phyloP scores from a whole-genome alignment of 35 echinoderm and acorn worm species.

The Nesometra sesokonis region DNA sequence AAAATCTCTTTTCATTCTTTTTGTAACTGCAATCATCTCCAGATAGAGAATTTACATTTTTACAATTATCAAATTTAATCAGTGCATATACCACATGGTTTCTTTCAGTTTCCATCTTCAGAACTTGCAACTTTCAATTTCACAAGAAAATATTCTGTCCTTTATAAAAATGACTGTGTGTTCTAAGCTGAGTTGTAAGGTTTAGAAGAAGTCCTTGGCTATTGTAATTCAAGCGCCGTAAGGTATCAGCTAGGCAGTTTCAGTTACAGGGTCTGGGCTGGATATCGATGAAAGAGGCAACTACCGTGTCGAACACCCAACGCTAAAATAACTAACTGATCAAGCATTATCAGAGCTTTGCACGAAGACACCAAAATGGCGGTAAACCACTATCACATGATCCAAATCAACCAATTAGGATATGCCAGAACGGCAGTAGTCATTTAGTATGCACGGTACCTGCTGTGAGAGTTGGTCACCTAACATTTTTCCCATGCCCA shows the following conservation, averaged over 20 bases:
- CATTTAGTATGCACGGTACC: background rate
- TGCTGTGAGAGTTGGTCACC: background rate
- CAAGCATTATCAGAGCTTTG: background rate
- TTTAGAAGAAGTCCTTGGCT: background rate
- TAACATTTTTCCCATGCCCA: background rate
- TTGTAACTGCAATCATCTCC: too few relatives aligned
- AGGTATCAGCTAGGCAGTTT: background rate
- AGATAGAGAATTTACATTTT: too few relatives aligned
- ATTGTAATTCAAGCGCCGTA: background rate
- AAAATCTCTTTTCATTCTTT: too few relatives aligned
- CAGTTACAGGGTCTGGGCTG: background rate
- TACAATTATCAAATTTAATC: too few relatives aligned
- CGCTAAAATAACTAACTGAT: background rate
- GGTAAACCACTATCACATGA: background rate
- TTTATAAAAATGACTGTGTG: too few relatives aligned
- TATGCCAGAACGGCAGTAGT: background rate
- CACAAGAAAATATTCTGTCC: too few relatives aligned
- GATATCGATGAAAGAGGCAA: background rate
- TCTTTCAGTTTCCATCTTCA: too few relatives aligned
- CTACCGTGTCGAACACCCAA: background rate
- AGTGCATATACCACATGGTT: too few relatives aligned
- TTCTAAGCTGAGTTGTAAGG: too few relatives aligned
- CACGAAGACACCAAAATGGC: background rate
- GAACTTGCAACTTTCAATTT: too few relatives aligned
- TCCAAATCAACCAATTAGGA: background rate